phyloP scores from a whole-genome alignment of 2,888 invertebrate genomes.

The Automeris io region DNA sequence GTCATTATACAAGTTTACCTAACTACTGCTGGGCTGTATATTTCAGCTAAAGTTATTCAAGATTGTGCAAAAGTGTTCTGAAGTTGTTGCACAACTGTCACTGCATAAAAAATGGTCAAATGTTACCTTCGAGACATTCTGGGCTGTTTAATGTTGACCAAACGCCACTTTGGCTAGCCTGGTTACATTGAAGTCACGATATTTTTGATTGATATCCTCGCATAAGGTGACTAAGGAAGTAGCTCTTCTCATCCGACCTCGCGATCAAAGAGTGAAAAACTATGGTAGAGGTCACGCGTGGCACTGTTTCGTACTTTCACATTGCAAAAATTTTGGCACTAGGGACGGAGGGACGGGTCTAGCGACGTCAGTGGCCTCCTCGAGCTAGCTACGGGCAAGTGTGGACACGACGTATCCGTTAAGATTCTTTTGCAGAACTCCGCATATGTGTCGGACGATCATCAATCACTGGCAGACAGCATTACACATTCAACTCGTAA shows the following conservation, averaged over 20 bases:
- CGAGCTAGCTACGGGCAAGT: constrained; percentile 64
- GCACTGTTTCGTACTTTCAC: constrained; percentile 75
- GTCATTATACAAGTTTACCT: not conserved
- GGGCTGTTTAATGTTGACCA: not conserved
- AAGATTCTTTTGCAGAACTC: constrained; percentile 39
- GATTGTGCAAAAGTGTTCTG: not conserved
- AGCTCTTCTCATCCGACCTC: not conserved
- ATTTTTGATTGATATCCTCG: constrained; percentile 36
- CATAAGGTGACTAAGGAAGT: constrained; percentile 26
- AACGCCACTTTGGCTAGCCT: not conserved
- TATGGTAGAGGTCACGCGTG: constrained; percentile 69
- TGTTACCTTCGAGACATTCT: not conserved
- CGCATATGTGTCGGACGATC: constrained; percentile 28
- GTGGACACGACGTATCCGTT: constrained; percentile 52
- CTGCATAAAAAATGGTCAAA: constrained; percentile 1
- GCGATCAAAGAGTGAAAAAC: constrained; percentile 35
- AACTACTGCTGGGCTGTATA: not conserved
- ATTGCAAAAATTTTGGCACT: constrained; percentile 76
- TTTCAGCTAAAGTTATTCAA: no score
- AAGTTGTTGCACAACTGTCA: constrained; percentile 1
- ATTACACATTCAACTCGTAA: constrained; percentile 35
- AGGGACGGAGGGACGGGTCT: constrained; percentile 64
- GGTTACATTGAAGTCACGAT: not conserved
- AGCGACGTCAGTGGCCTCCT: constrained; percentile 72
- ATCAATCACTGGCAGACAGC: constrained; percentile 33